Conservation (phyloP, 2,113 vertebrate species). For the Pteropus alecto region DNA sequence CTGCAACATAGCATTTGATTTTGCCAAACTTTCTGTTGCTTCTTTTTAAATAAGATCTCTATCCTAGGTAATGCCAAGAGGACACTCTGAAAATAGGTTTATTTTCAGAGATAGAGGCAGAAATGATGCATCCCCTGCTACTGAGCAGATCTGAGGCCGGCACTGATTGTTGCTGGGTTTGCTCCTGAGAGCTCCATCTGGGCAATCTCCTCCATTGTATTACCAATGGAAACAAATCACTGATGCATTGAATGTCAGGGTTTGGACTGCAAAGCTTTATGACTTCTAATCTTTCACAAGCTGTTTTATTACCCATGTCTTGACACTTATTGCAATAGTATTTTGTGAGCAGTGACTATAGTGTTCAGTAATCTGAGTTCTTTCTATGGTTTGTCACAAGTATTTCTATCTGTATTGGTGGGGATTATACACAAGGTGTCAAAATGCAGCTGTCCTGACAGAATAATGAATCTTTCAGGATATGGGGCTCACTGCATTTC, state of each 20-base stretch:
- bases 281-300: background rate
- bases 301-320: background rate
- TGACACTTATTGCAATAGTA: background rate
- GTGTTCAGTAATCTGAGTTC: background rate
- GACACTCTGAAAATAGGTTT: background rate
- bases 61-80: background rate
- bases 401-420: background rate
- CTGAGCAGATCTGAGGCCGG: background rate
- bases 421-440: background rate
- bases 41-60: background rate
- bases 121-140: background rate
- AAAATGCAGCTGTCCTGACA: background rate
- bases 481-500: background rate
- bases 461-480: background rate
- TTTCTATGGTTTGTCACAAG: background rate
- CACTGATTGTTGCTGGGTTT: background rate
- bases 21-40: background rate
- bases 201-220: background rate
- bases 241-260: background rate
- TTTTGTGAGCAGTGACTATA: background rate
- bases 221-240: conserved; percentile 38
- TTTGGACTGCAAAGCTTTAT: background rate
- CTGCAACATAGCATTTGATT: background rate
- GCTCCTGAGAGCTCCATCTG: background rate
- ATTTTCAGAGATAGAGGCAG: background rate